Percentiles rank a stretch among this genome's conserved stretches.
phyloP scores from a whole-genome alignment of 2,797 vertebrate genomes.

The Pseudochirops corinnae region DNA sequence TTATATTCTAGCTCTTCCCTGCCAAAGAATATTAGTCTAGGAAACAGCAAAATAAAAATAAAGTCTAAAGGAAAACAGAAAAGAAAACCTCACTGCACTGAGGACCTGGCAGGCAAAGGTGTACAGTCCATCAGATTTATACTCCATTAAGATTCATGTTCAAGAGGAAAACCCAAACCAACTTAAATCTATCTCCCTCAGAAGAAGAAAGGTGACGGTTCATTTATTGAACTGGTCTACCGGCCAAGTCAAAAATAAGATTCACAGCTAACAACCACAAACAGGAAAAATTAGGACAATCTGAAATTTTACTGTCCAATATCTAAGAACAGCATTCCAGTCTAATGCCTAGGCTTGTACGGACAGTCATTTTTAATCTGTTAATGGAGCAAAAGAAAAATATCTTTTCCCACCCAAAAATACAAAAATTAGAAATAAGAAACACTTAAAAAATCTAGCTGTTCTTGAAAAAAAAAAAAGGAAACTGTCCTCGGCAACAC shows the following conservation, averaged over 20 bases:
- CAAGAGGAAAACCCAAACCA: not conserved
- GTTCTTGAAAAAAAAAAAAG: not conserved
- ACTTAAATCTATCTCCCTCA: not conserved
- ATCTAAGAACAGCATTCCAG: not conserved
- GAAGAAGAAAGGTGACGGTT: not conserved
- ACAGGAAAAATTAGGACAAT: not conserved
- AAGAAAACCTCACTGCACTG: not conserved
- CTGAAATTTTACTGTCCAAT: not conserved
- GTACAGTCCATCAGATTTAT: not conserved
- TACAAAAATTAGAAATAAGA: conserved; percentile 10
- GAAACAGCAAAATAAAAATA: not conserved
- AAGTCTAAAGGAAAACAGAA: not conserved
- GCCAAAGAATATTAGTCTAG: not conserved
- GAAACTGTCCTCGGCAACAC: not conserved
- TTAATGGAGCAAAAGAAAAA: conserved; percentile 2
- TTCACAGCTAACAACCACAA: not conserved
- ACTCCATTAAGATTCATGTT: not conserved
- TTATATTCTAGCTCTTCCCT: not conserved
- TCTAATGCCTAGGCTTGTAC: not conserved
- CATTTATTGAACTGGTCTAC: not conserved
- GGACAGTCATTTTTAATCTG: not conserved
- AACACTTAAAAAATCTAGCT: not conserved
- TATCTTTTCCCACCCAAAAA: not conserved
- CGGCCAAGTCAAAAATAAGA: not conserved
- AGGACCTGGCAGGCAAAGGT: not conserved